These are phyloP conservation scores for Apotomis betuletana DNA, from an alignment of 2,888 invertebrate species.

Conservation along the genomic window DNA sequence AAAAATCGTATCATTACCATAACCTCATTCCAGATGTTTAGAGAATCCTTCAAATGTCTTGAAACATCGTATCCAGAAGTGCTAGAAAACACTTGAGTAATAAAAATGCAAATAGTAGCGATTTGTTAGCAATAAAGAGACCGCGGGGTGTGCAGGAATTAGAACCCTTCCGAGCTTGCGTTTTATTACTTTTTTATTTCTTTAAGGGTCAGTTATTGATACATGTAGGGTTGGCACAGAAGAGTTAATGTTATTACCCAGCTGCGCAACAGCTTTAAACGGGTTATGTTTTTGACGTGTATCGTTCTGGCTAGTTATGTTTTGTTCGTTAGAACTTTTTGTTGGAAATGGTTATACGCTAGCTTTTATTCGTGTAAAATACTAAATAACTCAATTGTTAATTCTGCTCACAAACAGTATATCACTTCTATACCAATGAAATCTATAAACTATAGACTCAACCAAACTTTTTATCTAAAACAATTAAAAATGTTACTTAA, in stretches of 20 bases:
- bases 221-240: constrained; percentile 55
- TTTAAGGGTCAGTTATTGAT: constrained; percentile 72
- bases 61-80: constrained; percentile 37
- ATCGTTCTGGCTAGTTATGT: too few species aligned
- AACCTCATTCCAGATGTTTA: constrained; percentile 4
- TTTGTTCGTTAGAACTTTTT: too few species aligned
- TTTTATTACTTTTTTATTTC: constrained; percentile 83
- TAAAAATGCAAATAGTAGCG: constrained; percentile 56
- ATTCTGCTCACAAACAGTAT: too few species aligned
- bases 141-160: constrained; percentile 47
- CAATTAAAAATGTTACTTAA: too few species aligned
- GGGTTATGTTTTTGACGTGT: too few species aligned
- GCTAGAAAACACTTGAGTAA: constrained; percentile 43
- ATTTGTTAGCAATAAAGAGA: constrained; percentile 47
- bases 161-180: constrained; percentile 73
- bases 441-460: too few species aligned
- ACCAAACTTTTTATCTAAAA: too few species aligned
- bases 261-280: too few species aligned
- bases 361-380: too few species aligned
- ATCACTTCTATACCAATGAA: too few species aligned
- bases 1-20: constrained; percentile 5
- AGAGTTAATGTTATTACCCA: background rate
- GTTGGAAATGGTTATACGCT: too few species aligned
- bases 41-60: constrained; percentile 21
- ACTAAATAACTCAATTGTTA: too few species aligned